Base-by-base conservation (phyloP, 1,140 invertebrate species). In the Eciton burchellii region DNA sequence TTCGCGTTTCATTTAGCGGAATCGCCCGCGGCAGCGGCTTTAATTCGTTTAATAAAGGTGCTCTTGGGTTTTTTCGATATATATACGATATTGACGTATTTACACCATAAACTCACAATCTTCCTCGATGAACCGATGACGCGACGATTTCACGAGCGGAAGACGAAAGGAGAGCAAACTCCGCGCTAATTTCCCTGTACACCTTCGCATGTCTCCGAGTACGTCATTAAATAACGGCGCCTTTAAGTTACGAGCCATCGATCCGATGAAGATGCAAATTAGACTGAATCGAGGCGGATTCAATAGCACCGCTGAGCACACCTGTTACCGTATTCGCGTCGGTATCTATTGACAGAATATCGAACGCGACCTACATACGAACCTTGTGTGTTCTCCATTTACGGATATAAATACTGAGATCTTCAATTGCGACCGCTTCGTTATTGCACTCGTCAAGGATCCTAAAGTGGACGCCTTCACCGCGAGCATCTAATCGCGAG, bases 341-440 rank as follows among this genome's bases (percentile, higher is more conserved):
- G 21, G 14, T 6, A 3, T 65, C 59, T 65, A 76, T 76, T 76
- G 45, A 65, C 73, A 21, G 73, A 76, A 41, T 65, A 76, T 76
- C 73, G 26, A 35, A 4, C 29, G 19, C 19, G 29, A 54, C 47
- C 59, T 65, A 76, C 45, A 76, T 76, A 65, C 45, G 52, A 65
- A 59, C 52, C 49, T 26, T 59, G 14, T 63, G 8, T 76, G 11
- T 45, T 24, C 21, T 26, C 29, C 29, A 76, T 76, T 76, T 41
- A 56, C 9, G 12, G 59, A 76, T 54, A 54, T 76, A 76, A 76
- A 76, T 65, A 29, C 14, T 45, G 26, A 52, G 60, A 76, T 45
- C 73, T 76, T 76, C 45, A n/a, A 4, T 26, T 63, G 59, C 8
- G 6, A 63, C 26, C 43, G 54, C 35, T 59, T 59, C 19, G 26